These are phyloP conservation scores for Microctenopoma lineatum DNA, from an alignment of 2,797 vertebrate species.

Conservation along the genomic window DNA sequence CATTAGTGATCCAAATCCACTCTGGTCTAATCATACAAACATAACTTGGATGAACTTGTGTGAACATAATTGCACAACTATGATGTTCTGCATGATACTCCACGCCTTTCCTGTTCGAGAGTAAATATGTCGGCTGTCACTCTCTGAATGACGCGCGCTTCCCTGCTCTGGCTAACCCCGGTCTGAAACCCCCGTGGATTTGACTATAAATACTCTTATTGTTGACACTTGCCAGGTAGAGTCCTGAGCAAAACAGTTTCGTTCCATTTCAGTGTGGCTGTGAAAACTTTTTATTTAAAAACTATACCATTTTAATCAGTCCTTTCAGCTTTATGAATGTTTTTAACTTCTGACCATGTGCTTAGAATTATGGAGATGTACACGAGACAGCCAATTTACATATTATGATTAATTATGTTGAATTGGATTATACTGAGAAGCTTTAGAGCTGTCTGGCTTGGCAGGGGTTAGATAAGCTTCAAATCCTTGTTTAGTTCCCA, in stretches of 20 bases:
- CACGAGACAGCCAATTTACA: slow-evolving; percentile 44
- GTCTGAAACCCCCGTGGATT: slow-evolving; percentile 44
- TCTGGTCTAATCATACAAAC: neutral
- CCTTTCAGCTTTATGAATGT: neutral
- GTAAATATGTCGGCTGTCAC: slow-evolving; percentile 50
- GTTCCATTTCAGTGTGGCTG: neutral
- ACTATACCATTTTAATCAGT: neutral
- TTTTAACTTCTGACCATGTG: slow-evolving; percentile 13
- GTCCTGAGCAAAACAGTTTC: slow-evolving; percentile 11
- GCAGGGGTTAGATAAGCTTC: slow-evolving; percentile 67
- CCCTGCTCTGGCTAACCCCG: slow-evolving; percentile 46
- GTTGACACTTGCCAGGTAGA: slow-evolving; percentile 28
- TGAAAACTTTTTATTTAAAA: neutral
- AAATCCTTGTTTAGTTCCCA: slow-evolving; percentile 72
- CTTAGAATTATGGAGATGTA: slow-evolving; percentile 10
- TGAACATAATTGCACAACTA: slow-evolving; percentile 14
- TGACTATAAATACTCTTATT: slow-evolving; percentile 60
- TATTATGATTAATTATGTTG: slow-evolving; percentile 60
- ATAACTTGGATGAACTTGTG: slow-evolving; percentile 8
- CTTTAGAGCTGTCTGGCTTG: slow-evolving; percentile 69
- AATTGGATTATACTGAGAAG: slow-evolving; percentile 75
- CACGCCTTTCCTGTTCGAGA: slow-evolving; percentile 65
- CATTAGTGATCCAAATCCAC: slow-evolving; percentile 19
- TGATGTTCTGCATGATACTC: slow-evolving; percentile 22
- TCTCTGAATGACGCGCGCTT: slow-evolving; percentile 40